These are phyloP conservation scores for Megalurothrips usitatus DNA, from an alignment of 2,888 invertebrate genomes.

Conservation along the genomic window DNA sequence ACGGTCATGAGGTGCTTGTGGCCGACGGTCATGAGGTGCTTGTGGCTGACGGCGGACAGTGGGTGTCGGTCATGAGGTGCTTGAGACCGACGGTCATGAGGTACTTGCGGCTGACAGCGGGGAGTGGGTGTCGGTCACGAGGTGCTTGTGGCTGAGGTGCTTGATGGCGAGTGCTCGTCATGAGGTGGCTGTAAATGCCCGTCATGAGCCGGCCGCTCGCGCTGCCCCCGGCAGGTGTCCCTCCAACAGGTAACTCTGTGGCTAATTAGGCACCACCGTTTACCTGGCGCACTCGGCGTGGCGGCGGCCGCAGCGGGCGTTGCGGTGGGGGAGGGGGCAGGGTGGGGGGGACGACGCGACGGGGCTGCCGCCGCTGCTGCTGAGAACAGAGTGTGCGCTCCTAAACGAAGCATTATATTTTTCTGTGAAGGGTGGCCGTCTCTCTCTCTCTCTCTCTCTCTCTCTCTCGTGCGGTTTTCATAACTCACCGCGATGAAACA, in stretches of 20 bases:
- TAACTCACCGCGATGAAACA: background rate
- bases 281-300: constrained; percentile 5
- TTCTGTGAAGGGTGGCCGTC: background rate
- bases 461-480: background rate
- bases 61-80: no score
- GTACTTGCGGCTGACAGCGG: no score
- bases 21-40: no score
- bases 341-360: no score
- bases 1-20: no score
- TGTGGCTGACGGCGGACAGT: no score
- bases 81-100: no score
- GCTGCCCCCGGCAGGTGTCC: background rate
- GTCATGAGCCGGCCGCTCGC: no score
- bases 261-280: constrained; percentile 22
- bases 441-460: background rate
- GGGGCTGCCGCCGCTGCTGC: background rate
- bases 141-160: no score
- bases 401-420: constrained; percentile 11
- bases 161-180: no score
- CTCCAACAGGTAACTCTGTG: constrained; percentile 26
- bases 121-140: no score
- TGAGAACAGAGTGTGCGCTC: background rate
- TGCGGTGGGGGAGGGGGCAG: background rate
- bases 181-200: no score
- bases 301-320: background rate